Evolutionary conservation across 2,797 vertebrate genomes (phyloP), one percentile per base, ranked within the genome.

Genomic region (Crocidura indochinensis): DNA sequence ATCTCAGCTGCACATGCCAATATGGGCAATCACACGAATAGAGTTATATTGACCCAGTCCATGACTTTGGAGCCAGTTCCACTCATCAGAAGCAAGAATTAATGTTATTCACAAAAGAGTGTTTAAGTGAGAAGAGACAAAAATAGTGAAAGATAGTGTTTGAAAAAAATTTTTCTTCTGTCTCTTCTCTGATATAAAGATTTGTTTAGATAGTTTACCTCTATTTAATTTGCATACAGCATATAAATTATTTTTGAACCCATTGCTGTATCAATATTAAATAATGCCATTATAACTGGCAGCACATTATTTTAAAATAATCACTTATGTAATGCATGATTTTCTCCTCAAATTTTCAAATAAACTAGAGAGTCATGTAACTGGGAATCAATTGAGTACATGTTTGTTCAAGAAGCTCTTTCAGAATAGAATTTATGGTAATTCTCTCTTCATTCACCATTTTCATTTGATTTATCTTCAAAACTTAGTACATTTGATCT

Each of bases 401-500:
- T 92, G 27, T 62, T 79, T 90, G 9, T 76, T 94, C 71, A 85
- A 93, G 71, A 91, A 78, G 81, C 9, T 87, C 83, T 84, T 77
- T 82, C 49, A 80, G 24, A 93, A 87, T 31, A 85, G 65, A 85
- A 92, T 14, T 94, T 90, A 77, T 10, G 7, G 19, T 85, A 87
- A 91, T 26, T 88, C 47, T 71, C 47, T 22, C 53, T 64, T 92
- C 29, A n/a, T 46, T 60, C 38, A 38, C 79, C 51, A 38, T 88
- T 93, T 96, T 93, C 83, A 88, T 77, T 88, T 93, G 19, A 44
- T 82, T 97, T 95, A 60, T 8, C 53, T 79, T 89, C 72, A 81
- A 53, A 46, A 29, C 46, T 77, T 91, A 74, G n/a, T 87, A 29
- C 82, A 11, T 88, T 86, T 84, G 24, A 79, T 91, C 38, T 89